phyloP scores from a whole-genome alignment of 2,113 vertebrate genomes.

The Triplophysa rosa region DNA sequence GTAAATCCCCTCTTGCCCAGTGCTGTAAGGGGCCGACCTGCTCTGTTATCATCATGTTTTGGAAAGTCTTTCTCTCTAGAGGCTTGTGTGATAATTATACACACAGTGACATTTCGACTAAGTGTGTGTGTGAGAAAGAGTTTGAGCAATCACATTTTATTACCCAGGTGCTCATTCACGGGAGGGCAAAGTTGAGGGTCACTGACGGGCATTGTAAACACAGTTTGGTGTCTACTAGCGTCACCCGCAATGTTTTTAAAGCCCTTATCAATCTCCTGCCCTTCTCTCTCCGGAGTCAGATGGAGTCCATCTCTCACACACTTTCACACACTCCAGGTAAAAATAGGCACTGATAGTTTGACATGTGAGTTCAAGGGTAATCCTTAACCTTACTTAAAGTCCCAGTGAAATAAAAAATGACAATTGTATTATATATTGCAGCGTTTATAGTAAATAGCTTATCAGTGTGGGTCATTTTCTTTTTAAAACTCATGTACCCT shows the following conservation, averaged over 20 bases:
- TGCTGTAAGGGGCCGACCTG: neutral
- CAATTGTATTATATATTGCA: too few species aligned
- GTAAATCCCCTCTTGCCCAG: neutral
- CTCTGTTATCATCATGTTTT: slow-evolving; percentile 40
- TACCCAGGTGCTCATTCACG: neutral
- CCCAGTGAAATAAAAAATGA: too few species aligned
- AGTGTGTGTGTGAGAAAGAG: slow-evolving; percentile 10
- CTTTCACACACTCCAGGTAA: slow-evolving; percentile 45
- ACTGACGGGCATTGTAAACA: neutral
- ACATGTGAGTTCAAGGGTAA: too few species aligned
- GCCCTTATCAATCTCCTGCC: slow-evolving; percentile 52
- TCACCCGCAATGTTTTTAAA: slow-evolving; percentile 17
- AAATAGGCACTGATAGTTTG: slow-evolving; percentile 45
- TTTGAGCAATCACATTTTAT: neutral
- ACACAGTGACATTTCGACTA: slow-evolving; percentile 36
- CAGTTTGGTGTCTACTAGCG: neutral
- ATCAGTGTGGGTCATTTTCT: too few species aligned
- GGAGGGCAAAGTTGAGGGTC: neutral
- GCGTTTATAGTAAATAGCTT: too few species aligned
- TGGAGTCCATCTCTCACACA: slow-evolving; percentile 47
- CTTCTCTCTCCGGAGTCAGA: slow-evolving; percentile 34
- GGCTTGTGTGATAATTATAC: slow-evolving; percentile 23
- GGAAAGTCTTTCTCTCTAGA: slow-evolving; percentile 21
- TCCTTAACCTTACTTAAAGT: too few species aligned
- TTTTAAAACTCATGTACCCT: too few species aligned